Percentiles rank a stretch among this genome's conserved stretches.
Conservation (phyloP, 2,113 vertebrate genomes). For the Spheniscus mendiculus region DNA sequence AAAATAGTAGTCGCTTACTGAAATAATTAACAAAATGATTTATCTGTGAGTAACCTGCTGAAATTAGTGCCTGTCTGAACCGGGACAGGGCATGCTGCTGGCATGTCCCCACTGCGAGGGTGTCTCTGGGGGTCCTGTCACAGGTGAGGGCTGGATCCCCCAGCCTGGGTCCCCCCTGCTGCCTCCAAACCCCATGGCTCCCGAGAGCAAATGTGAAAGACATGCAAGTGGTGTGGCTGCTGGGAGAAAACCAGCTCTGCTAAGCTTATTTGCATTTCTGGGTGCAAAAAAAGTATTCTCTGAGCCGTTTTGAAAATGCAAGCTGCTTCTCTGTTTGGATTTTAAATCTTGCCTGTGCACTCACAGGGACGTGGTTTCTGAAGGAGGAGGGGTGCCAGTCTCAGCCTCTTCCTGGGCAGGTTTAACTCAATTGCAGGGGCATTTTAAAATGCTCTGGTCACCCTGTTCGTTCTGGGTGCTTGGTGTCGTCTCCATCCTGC, state of each 20-base stretch:
- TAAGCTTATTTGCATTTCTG: neutral
- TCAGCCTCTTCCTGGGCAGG: neutral
- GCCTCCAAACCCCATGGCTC: neutral
- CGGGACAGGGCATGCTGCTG: rapidly evolving
- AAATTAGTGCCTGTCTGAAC: neutral
- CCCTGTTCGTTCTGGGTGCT: neutral
- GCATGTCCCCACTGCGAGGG: rapidly evolving
- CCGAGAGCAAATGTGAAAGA: neutral
- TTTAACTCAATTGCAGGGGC: neutral
- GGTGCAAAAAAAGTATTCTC: neutral
- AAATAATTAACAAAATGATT: neutral
- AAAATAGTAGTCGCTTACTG: neutral
- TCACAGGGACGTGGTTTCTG: rapidly evolving
- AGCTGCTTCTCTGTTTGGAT: neutral
- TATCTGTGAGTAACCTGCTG: neutral
- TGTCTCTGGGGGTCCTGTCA: neutral
- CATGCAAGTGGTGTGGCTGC: neutral
- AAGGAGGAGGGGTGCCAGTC: neutral
- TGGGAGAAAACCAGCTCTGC: neutral
- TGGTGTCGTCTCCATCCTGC: rapidly evolving
- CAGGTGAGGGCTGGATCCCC: too few species aligned
- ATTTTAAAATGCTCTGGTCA: neutral
- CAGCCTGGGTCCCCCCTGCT: too few species aligned
- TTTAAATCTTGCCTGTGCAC: neutral
- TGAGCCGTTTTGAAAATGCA: neutral